Base-by-base conservation (phyloP, 2,888 invertebrate species). In the Hirtodrosophila histrioides region DNA sequence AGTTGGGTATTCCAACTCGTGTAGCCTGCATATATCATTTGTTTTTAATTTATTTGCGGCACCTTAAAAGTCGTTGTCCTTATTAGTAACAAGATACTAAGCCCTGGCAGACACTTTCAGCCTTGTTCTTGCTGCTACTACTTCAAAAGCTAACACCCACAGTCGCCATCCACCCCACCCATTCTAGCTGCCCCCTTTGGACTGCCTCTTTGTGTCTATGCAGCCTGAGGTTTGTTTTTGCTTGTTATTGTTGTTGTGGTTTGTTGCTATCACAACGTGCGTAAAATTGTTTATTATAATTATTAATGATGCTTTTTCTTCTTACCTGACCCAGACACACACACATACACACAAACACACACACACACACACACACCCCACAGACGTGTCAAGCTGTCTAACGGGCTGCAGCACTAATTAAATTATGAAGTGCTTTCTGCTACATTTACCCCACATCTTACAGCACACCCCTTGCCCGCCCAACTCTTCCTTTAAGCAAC, bases 341-440 rank as follows among this genome's bases (percentile, higher is more conserved):
- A 45, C 29, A 61, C 46, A 55, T 46, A 46, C 49, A 24, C 37
- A 31, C 39, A 44, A 29, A 10, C 39, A 11, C 41, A 33, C 27
- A 10, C 58, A 53, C 29, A 41, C 27, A 49, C 29, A 60, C 29
- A 44, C 10, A 41, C 11, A 27, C 17, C 17, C 9, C n/a, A 31
- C 23, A 29, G 49, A 51, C 23, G 49, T 31, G 37, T 41, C 33
- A 55, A 58, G 62, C 63, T 63, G 53, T 63, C 72, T 60, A 65
- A 66, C 70, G 67, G 67, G 80, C 79, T 71, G 73, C 70, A 75
- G 70, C 78, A 73, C 78, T 81, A 81, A 81, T 81, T 81, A 83
- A 81, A 83, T 83, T 81, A 83, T 83, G 84, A 81, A 83, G 75
- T 83, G 75, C 63, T 83, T 81, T 80, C 72, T 77, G 75, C 83